A percentile compares a stretch with the other conserved stretches of the same genome.
Evolutionary conservation across 2,888 invertebrate genomes (phyloP).

Genomic region (Catocala nupta): DNA sequence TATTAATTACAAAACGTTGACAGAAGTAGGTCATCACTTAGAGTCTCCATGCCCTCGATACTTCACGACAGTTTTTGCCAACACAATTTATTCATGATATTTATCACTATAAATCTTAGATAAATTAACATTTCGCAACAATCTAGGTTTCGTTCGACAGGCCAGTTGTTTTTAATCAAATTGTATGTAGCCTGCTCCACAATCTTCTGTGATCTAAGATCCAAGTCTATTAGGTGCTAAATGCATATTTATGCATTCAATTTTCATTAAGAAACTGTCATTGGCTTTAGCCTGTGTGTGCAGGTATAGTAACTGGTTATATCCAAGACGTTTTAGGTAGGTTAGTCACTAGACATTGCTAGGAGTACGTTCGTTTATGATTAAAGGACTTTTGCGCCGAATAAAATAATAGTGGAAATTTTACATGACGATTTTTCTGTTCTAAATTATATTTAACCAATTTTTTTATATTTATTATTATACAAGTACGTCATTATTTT

Average conservation of each 20-base stretch:
- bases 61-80: constrained; percentile 30
- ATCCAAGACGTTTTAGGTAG: background rate
- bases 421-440: too few species aligned
- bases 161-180: constrained; percentile 41
- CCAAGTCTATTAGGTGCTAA: background rate
- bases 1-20: constrained; percentile 4
- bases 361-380: background rate
- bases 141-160: constrained; percentile 36
- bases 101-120: constrained; percentile 49
- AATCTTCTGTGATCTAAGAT: background rate
- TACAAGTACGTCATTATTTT: too few species aligned
- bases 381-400: too few species aligned
- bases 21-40: constrained; percentile 9
- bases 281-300: too few species aligned
- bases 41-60: constrained; percentile 10
- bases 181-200: constrained; percentile 14
- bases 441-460: too few species aligned
- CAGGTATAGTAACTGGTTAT: too few species aligned
- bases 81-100: constrained; percentile 45
- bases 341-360: constrained; percentile 2
- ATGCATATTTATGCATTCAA: constrained; percentile 1
- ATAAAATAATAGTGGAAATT: too few species aligned
- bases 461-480: too few species aligned
- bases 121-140: constrained; percentile 50
- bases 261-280: background rate